Percentiles rank a stretch among this genome's conserved stretches.
These are phyloP conservation scores for Electrona antarctica DNA, from an alignment of 2,113 vertebrate species.

Conservation along the genomic window DNA sequence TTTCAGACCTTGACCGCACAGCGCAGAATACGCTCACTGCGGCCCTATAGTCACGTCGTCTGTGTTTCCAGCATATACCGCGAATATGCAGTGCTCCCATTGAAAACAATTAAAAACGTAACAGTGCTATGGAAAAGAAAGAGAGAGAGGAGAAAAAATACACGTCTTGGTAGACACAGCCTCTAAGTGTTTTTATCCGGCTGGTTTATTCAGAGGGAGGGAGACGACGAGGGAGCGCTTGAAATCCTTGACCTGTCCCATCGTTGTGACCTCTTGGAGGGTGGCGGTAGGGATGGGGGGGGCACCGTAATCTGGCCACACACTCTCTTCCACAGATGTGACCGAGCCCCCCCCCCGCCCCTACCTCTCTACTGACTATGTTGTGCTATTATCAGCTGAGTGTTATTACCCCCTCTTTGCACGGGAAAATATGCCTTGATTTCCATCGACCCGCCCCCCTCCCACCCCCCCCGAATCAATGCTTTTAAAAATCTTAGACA, in stretches of 20 bases:
- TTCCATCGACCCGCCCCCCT: slow-evolving; percentile 86
- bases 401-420: slow-evolving; percentile 89
- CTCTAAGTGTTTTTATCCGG: no score
- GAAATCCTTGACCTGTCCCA: slow-evolving; percentile 72
- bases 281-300: slow-evolving; percentile 18
- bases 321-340: slow-evolving; percentile 65
- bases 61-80: no score
- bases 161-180: no score
- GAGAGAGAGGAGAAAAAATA: no score
- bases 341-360: slow-evolving; percentile 48
- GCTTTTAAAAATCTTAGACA: slow-evolving; percentile 98
- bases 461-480: slow-evolving; percentile 82
- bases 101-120: no score
- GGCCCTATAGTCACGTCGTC: no score
- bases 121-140: no score
- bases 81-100: no score
- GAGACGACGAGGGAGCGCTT: slow-evolving; percentile 29
- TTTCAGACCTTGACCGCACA: no score
- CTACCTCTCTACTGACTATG: no score
- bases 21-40: no score
- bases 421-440: slow-evolving; percentile 86
- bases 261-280: slow-evolving; percentile 72
- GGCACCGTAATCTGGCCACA: slow-evolving; percentile 72
- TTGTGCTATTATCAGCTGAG: slow-evolving; percentile 84
- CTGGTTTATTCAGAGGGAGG: no score